Base-by-base conservation (phyloP, 1,140 invertebrate species). In the Aphaenogaster ashmeadi region DNA sequence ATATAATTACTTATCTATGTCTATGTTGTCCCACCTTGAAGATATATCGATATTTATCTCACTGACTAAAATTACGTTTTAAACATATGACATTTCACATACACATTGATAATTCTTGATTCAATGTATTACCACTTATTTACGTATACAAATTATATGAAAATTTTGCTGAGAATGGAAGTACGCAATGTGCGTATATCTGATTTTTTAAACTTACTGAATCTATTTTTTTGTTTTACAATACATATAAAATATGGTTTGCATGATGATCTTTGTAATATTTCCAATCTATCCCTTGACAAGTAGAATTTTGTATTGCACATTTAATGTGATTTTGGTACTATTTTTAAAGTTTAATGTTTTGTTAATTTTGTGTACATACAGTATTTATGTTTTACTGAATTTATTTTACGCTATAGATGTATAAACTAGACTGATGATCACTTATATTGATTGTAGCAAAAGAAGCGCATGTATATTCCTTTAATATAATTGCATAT, bases 191-290 rank as follows among this genome's bases (percentile, higher is more conserved):
- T 64, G 15, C 56, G 21, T 67, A 90, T 90, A 89, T 89, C 15
- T 89, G 58, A 90, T 87, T 89, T 89, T 87, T 79, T 44, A 38
- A 36, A 83, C n/a, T 41, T 67, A 62, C 11, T 3, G 54, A 79
- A 89, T 36, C 78, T 87, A 33, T 78, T 81, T 83, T 47, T 84
- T 72, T 89, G 66, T 78, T 87, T n/a, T 66, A 54, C 13, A 58
- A 33, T 77, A 60, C 11, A n/a, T 64, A 36, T 47, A 36, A 44
- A 64, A 80, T 15, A 83, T 71, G 3, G 11, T 87, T 60, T 90
- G 89, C 89, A 90, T 84, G 89, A 54, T 56, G 87, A 41, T 80
- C 38, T 89, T 89, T 18, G 78, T 75, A 60, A 86, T 72, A 54
- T 86, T 64, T 77, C 4, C 3, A 27, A 47, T 72, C 36, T 67